Evolutionary conservation across 1,140 invertebrate species (phyloP).

Genomic region (Penaeus vannamei): DNA sequence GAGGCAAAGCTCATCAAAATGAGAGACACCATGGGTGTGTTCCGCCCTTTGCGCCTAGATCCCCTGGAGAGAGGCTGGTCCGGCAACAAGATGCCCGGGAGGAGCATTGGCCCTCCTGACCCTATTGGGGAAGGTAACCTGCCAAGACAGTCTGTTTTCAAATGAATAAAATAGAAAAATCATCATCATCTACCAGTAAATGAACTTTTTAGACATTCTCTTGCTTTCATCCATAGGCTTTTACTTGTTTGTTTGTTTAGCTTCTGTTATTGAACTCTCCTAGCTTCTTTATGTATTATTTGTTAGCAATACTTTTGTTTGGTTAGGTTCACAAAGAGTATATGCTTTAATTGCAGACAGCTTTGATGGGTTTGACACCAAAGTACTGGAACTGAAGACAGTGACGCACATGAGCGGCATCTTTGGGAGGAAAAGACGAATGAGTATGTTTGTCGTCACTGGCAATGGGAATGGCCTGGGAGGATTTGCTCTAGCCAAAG

Average conservation of each 20-base stretch:
- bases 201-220: too few relatives aligned
- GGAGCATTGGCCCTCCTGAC: slow-evolving; percentile 90
- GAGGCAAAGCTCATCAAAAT: slow-evolving; percentile 81
- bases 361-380: slow-evolving; percentile 91
- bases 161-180: too few relatives aligned
- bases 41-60: slow-evolving; percentile 77
- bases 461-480: slow-evolving; percentile 91
- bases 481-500: slow-evolving; percentile 85
- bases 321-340: too few relatives aligned
- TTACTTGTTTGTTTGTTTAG: too few relatives aligned
- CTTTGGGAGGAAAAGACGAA: slow-evolving; percentile 82
- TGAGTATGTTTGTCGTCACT: slow-evolving; percentile 83
- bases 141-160: too few relatives aligned
- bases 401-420: slow-evolving; percentile 89
- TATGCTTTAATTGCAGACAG: slow-evolving; percentile 77
- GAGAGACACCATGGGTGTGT: slow-evolving; percentile 80
- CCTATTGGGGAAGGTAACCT: slow-evolving; percentile 78
- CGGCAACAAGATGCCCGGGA: slow-evolving; percentile 84
- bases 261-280: too few relatives aligned
- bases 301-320: too few relatives aligned
- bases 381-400: slow-evolving; percentile 85
- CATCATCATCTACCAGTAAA: too few relatives aligned
- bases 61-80: slow-evolving; percentile 92
- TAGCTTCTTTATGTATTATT: too few relatives aligned
- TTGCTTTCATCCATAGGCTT: too few relatives aligned